Percentiles rank a stretch among this genome's conserved stretches.
Conservation (phyloP, 2,113 vertebrate species). For the Caretta caretta region DNA sequence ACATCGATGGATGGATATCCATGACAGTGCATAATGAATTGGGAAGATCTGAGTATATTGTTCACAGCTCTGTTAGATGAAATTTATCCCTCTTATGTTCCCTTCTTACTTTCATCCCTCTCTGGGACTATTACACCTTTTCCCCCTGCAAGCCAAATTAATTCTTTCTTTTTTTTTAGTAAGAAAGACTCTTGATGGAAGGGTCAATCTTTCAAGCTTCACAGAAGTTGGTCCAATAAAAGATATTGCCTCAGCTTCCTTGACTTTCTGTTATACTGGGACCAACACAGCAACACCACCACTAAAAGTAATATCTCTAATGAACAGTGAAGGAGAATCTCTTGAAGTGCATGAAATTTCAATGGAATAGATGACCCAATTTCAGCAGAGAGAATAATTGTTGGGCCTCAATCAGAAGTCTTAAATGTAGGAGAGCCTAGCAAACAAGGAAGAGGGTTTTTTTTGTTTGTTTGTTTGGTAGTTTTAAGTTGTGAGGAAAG, state of each 20-base stretch:
- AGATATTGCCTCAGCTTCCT: no score
- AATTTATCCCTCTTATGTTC: background rate
- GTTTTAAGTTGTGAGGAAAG: background rate
- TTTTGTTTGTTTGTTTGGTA: background rate
- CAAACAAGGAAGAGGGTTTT: background rate
- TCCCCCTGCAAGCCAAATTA: background rate
- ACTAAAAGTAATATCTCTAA: background rate
- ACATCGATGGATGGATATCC: background rate
- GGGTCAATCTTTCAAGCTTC: no score
- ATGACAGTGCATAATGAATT: background rate
- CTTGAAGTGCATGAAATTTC: background rate
- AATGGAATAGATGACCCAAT: background rate
- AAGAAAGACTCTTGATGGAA: background rate
- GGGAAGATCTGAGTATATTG: background rate
- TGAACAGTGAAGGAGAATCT: background rate
- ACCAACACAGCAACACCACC: no score
- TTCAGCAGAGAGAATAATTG: background rate
- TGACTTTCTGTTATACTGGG: no score
- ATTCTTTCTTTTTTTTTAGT: background rate
- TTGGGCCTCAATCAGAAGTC: background rate
- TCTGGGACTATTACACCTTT: background rate
- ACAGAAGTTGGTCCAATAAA: no score
- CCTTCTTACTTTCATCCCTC: background rate
- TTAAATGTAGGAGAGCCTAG: background rate
- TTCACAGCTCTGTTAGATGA: background rate